A percentile compares a stretch with the other conserved stretches of the same genome.
These are phyloP conservation scores for Falco berigora DNA, from an alignment of 2,797 vertebrate genomes.

Conservation along the genomic window DNA sequence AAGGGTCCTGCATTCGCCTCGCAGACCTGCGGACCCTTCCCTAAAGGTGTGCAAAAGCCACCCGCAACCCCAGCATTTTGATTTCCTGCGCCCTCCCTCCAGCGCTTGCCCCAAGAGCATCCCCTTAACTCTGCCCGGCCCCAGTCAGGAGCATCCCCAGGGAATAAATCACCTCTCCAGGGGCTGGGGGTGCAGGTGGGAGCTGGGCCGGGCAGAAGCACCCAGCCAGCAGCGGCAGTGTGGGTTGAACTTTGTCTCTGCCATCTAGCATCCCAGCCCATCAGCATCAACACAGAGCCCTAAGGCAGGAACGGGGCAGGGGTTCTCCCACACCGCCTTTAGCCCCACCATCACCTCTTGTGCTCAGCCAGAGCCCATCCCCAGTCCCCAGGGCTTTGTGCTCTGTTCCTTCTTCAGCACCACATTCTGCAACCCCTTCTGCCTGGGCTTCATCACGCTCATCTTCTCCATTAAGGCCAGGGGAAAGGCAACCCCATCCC, in stretches of 20 bases:
- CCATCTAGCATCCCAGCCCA: rapidly evolving
- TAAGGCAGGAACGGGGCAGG: background rate
- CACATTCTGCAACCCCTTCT: background rate
- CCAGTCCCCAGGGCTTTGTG: constrained; percentile 1
- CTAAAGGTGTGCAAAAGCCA: background rate
- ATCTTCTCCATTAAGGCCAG: constrained; percentile 63
- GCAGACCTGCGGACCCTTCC: background rate
- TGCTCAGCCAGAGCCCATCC: rapidly evolving
- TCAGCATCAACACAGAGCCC: background rate
- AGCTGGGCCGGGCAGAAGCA: background rate
- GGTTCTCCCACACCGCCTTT: background rate
- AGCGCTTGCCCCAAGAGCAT: background rate
- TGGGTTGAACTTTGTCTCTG: background rate
- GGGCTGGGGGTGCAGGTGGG: background rate
- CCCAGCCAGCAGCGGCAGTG: rapidly evolving
- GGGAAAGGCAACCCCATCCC: too few relatives aligned
- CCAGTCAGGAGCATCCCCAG: background rate
- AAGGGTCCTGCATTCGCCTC: rapidly evolving
- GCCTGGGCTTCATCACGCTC: constrained; percentile 42
- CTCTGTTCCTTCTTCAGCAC: constrained; percentile 56
- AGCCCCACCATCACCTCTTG: background rate
- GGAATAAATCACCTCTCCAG: too few relatives aligned
- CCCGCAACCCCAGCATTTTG: rapidly evolving
- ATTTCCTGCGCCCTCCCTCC: background rate
- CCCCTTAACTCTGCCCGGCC: background rate